phyloP scores from a whole-genome alignment of 2,113 vertebrate species.

The Coptodon bakossiorum region DNA sequence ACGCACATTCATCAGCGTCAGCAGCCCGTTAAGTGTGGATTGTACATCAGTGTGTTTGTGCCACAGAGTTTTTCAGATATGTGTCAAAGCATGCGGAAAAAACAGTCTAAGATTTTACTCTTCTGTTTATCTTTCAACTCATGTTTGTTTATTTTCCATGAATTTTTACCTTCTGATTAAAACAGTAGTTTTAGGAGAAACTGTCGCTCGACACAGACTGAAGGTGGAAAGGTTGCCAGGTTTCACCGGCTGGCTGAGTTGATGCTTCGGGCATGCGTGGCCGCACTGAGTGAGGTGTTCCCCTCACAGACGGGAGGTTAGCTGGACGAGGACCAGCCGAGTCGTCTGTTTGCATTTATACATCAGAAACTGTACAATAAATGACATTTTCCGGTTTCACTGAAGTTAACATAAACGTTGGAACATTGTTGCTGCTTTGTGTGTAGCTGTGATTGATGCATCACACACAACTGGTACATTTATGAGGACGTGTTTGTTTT shows the following conservation, averaged over 20 bases:
- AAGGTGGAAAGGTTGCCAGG: neutral
- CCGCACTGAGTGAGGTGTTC: neutral
- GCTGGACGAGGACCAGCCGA: neutral
- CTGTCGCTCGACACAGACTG: neutral
- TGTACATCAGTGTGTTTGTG: neutral
- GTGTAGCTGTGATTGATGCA: neutral
- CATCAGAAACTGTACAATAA: neutral
- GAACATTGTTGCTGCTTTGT: neutral
- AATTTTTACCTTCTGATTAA: neutral
- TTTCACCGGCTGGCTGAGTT: neutral
- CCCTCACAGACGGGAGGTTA: neutral
- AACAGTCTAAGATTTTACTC: neutral
- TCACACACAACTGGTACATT: neutral
- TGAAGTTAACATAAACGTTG: neutral
- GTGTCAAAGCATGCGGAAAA: neutral
- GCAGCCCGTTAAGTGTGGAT: neutral
- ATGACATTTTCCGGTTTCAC: accelerated
- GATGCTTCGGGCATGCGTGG: neutral
- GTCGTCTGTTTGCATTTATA: neutral
- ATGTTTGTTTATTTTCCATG: neutral
- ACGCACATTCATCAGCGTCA: neutral
- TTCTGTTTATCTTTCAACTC: neutral
- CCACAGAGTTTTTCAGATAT: accelerated
- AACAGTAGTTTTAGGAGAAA: neutral
- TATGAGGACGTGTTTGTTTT: neutral